Conservation (phyloP, 2,888 invertebrate genomes). For the Cataglyphis albicans region DNA sequence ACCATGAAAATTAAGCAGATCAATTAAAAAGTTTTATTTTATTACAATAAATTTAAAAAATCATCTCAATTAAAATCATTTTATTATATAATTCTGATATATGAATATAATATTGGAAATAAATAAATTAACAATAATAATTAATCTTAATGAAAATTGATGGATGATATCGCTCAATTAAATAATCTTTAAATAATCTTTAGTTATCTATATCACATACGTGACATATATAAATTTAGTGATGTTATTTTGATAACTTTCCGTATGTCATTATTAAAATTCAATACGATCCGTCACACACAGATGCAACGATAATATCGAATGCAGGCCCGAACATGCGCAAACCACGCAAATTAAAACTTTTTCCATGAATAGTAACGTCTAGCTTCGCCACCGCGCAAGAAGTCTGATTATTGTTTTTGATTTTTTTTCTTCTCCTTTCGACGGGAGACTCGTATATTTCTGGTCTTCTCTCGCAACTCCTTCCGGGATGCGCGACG, state of each 20-base stretch:
- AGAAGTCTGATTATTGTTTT: conserved; percentile 77
- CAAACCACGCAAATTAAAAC: conserved; percentile 77
- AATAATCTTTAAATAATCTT: neutral
- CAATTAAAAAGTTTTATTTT: neutral
- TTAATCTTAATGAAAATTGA: neutral
- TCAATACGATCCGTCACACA: conserved; percentile 24
- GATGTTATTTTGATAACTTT: conserved; percentile 19
- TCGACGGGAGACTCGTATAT: conserved; percentile 25
- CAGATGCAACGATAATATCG: conserved; percentile 6
- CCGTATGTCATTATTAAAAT: conserved; percentile 24
- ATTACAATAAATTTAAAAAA: neutral
- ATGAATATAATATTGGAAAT: neutral
- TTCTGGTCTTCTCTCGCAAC: conserved; percentile 14
- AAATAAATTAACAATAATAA: conserved; percentile 2
- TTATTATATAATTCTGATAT: neutral
- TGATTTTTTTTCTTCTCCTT: neutral
- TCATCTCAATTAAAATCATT: neutral
- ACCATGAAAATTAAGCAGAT: neutral
- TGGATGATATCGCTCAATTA: neutral
- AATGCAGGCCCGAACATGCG: conserved; percentile 28
- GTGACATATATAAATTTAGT: conserved; percentile 6
- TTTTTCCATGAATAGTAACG: conserved; percentile 82
- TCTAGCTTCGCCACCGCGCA: conserved; percentile 58
- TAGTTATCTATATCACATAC: neutral
- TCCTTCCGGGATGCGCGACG: conserved; percentile 27